Conservation (phyloP, 2,888 invertebrate genomes). For the Neuroscelio doddi region DNA sequence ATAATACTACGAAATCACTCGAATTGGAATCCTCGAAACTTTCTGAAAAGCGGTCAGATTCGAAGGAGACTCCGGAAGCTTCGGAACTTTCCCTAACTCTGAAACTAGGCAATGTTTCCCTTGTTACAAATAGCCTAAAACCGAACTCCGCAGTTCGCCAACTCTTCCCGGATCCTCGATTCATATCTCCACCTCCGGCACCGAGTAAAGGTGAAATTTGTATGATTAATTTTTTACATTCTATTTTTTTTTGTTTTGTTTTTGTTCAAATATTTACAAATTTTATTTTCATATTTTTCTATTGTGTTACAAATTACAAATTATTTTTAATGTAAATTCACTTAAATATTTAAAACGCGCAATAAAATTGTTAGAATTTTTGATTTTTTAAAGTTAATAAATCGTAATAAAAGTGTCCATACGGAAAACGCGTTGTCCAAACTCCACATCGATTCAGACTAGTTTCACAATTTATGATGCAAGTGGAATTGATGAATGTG, state of each 20-base stretch:
- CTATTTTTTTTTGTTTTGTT: too few species aligned
- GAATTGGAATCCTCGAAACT: slow-evolving; percentile 30
- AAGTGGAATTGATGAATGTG: too few species aligned
- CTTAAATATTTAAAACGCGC: too few species aligned
- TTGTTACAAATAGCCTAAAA: slow-evolving; percentile 75
- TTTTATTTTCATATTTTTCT: not conserved
- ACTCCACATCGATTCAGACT: too few species aligned
- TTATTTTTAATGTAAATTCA: too few species aligned
- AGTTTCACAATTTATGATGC: too few species aligned
- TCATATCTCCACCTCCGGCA: slow-evolving; percentile 78
- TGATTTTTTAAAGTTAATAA: too few species aligned
- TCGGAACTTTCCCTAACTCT: slow-evolving; percentile 75
- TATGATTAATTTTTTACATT: too few species aligned
- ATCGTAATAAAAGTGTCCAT: too few species aligned
- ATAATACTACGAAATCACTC: slow-evolving; percentile 19
- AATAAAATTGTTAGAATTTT: too few species aligned
- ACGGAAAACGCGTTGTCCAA: too few species aligned
- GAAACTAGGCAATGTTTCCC: slow-evolving; percentile 75
- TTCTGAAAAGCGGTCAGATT: slow-evolving; percentile 33
- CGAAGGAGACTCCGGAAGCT: slow-evolving; percentile 61
- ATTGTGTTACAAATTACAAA: too few species aligned
- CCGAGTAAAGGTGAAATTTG: slow-evolving; percentile 51
- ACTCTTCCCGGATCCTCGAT: slow-evolving; percentile 81
- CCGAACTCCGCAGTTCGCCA: slow-evolving; percentile 90
- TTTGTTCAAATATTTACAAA: not conserved